A percentile compares a stretch with the other conserved stretches of the same genome.
These are phyloP conservation scores for Pachyuromys duprasi DNA, from an alignment of 2,797 vertebrate species.

Conservation along the genomic window DNA sequence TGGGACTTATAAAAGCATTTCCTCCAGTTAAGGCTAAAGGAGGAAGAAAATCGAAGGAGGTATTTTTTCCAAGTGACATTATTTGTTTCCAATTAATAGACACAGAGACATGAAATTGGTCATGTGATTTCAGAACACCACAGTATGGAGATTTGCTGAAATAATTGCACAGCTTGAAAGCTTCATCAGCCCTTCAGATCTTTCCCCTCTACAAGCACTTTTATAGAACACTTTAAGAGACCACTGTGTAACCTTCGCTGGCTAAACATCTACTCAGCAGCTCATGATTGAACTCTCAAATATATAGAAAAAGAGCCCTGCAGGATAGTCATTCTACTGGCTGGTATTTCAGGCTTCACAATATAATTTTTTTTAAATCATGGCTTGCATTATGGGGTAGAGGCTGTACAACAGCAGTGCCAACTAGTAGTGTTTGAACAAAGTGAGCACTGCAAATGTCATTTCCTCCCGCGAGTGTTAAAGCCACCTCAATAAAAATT, in stretches of 20 bases:
- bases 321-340: conserved; percentile 54
- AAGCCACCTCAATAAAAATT: background rate
- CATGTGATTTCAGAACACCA: background rate
- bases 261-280: conserved; percentile 74
- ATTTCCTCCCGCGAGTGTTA: conserved; percentile 4
- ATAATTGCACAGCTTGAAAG: conserved; percentile 59
- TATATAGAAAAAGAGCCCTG: conserved; percentile 74
- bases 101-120: background rate
- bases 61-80: conserved; percentile 53
- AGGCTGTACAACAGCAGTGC: background rate
- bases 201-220: background rate
- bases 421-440: conserved; percentile 37
- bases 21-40: background rate
- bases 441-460: background rate
- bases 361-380: conserved; percentile 38
- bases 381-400: conserved; percentile 67
- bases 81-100: conserved; percentile 66
- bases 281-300: conserved; percentile 76
- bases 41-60: conserved; percentile 34
- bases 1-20: background rate
- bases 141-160: conserved; percentile 46
- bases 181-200: conserved; percentile 14
- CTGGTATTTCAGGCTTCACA: conserved; percentile 55
- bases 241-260: conserved; percentile 63
- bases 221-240: conserved; percentile 66